Evolutionary conservation across 1,140 invertebrate species (phyloP), one percentile per base, ranked within the genome.

Genomic region (Neomicropteryx cornuta): DNA sequence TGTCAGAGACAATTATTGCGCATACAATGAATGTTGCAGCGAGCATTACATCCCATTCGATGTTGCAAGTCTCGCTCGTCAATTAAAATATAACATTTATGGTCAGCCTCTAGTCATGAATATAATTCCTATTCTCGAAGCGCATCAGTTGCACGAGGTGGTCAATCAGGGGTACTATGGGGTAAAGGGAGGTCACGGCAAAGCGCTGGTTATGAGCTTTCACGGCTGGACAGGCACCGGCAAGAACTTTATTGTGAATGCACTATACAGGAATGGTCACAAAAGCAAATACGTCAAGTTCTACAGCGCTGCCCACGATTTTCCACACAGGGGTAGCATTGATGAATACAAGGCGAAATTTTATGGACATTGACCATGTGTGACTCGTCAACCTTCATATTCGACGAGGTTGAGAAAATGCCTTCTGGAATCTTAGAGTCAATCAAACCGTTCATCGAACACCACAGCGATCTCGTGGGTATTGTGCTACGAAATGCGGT

Each of bases 371-470:
- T 94, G 5, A 60, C 58, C 23, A 47, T 55, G 5, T 98, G 94
- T 68, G 66, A 72, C 6, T 66, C 69, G 33, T 83, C 87, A 0
- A 48, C 97, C 20, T 96, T 98, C 57, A 83, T 98, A 44, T 96
- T 99, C 70, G 95, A 99, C 70, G 95, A 98, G 71, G 81, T 97
- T 5, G 88, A 98, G 58, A 92, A 95, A 61, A 90, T 97, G 73
- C 85, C 89, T 5, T 54, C 72, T 14, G 79, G 80, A 11, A 54
- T 96, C 8, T 70, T 98, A 13, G 84, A 97, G 60, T 72, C 72
- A 10, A 71, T 98, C 16, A 85, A 86, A 55, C 86, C 91, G 10
- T 83, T 92, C 56, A 54, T 96, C n/a, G 92, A 97, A 62, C 85
- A 90, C 52, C 72, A 88, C 58, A 63, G 73, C 33, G 50, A 56